Base-by-base conservation (phyloP, 2,113 vertebrate species). In the Chlorodrepanis virens region DNA sequence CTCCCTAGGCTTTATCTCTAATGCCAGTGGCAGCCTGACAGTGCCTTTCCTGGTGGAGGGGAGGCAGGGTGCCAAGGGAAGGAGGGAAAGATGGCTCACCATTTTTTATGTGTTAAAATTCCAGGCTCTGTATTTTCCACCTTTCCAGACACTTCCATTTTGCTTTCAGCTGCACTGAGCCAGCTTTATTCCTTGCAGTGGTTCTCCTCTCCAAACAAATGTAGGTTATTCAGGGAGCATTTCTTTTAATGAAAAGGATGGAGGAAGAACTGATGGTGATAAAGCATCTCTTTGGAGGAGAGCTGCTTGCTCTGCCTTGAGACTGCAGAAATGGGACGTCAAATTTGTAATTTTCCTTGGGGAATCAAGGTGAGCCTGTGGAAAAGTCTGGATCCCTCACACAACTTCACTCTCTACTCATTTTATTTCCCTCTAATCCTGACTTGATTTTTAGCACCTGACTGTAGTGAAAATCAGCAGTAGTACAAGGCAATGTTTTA, bases 231-330 rank as follows among this genome's bases (percentile, higher is more conserved):
- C 89, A 95, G 89, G 81, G 91, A 95, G 81, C 70, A 72, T 95
- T 97, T 89, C 91, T 83, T 95, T 79, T 96, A 94, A 95, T 95
- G 93, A 96, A 96, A 95, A 97, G 84, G 93, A 85, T 85, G 89
- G 82, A 89, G 90, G 87, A 76, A 94, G 94, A 96, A 86, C 59
- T 94, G 94, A 96, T 94, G 82, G 90, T 95, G 92, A 95, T 94
- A 95, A 96, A 96, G 93, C 84, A 93, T 89, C 94, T 93, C 78
- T 69, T 84, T 69, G 87, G 91, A 91, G 69, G 57, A 89, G 92
- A 92, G 92, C 82, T 74, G 64, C 74, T 91, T 86, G 44, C 1
- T 12, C 80, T 87, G 64, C 78, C 88, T 96, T 71, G 64, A 93
- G 72, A 75, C 86, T 88, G 72, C 76, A 94, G 90, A 89, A 96